Base-by-base conservation (phyloP, 2,888 invertebrate species). In the Euproctis similis region DNA sequence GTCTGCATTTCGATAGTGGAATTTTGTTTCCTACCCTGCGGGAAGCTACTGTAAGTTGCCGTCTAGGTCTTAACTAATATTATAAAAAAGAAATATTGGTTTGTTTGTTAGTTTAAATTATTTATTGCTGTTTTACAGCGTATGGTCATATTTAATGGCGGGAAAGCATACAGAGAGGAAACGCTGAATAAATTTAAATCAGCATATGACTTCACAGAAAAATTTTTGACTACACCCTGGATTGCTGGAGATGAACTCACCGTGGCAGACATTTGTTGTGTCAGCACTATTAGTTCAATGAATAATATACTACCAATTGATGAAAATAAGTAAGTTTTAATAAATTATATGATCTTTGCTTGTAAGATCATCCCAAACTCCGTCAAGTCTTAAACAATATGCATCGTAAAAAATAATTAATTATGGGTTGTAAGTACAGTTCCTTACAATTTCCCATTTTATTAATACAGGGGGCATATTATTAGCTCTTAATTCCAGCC, bases 181-280 rank as follows among this genome's bases (percentile, higher is more conserved):
- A 43, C 50, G 12, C 6, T 72, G 8, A 59, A 46, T 2, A 66
- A 65, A 28, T 61, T 73, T 1, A 36, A 39, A 1, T 17, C 43
- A 1, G 65, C 53, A 0, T 75, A 72, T 30, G 55, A 46, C 0
- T 55, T 69, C n/a, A 31, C 88, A 3, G 87, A 91, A 11, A 80
- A 67, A 14, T 87, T 81, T 41, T 57, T 89, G 4, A 68, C 73
- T 1, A 64, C 69, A 8, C 53, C 76, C 2, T 90, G 86, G 74
- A 64, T 86, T 13, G 88, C 87, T 9, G 90, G 89, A 1, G 77
- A 87, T 18, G 56, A 77, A 18, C 24, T 88, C 10, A 89, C 90
- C 0, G 63, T 90, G 16, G 90, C 90, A 9, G 90, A 90, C 42
- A 73, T 88, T 27, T 77, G 86, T 41, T 80, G 89, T 23, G 76